Base-by-base conservation (phyloP, 2,888 invertebrate species). In the Phaonia tiefii region DNA sequence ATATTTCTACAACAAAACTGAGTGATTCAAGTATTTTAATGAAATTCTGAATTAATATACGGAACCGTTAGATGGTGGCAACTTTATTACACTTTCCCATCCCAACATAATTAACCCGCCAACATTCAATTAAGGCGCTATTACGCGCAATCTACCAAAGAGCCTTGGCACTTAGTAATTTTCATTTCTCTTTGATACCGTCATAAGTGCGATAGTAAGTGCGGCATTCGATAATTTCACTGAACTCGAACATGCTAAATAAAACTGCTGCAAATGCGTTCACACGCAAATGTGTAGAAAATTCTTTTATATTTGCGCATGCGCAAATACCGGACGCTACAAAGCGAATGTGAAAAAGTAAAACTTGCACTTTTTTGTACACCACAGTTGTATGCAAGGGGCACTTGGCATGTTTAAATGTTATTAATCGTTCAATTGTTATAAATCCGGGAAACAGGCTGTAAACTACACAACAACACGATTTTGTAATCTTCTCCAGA, bases 361-460 rank as follows among this genome's bases (percentile, higher is more conserved):
- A 44, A 72, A 72, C 71, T 72, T 72, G 60, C 71, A 72, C 71
- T 72, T 72, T 72, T 72, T 39, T n/a, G n/a, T n/a, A n/a, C n/a
- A n/a, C n/a, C 49, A 49, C 63, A 17, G 17, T 37, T 25, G 65
- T 65, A 39, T 39, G 51, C 49, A 17, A 13, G n/a, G 13, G 7
- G 11, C 31, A 31, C 4, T 31, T 31, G 31, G 75, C 70, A 75
- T 75, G 75, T 70, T 63, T 70, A 51, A 70, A 75, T 63, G 69
- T 70, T 75, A 75, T 75, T 75, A 75, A 75, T 63, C 51, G 69
- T 70, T 44, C 51, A 75, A 75, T 75, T 70, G 51, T 70, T 75
- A 75, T 44, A 75, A 75, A 63, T 75, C 63, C 70, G 70, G 75
- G 39, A 75, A 75, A 75, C 70, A 63, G 63, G 31, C 69, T 75